Evolutionary conservation across 2,113 vertebrate genomes (phyloP), one percentile per base, ranked within the genome.

Genomic region (Coregonus clupeaformis): DNA sequence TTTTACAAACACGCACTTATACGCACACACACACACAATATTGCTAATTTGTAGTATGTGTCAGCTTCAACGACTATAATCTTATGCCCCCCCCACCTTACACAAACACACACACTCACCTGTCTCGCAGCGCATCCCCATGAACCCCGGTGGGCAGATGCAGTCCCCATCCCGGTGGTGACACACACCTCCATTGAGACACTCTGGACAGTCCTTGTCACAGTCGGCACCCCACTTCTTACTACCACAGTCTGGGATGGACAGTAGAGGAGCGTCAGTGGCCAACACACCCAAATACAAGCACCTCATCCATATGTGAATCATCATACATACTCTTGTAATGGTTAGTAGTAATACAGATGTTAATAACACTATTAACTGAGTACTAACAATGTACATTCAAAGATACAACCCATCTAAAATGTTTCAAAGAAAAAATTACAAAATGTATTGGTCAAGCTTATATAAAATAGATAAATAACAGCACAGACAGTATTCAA

Each of bases 131-230:
- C 91, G 95, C 27, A 93, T 96, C 20, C 98, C 98, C 85, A 95
- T 99, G 85, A 98, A 99, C 6, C 98, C 98, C 0, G 98, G 98
- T 12, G 97, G 96, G 24, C 98, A 99, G 81, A 99, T 84, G 65
- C 98, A 99, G 83, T 97, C 96, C 0, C 98, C 98, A 0, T 93
- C 91, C 0, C 85, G 84, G 83, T 97, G 96, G 0, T 99, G 96
- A 87, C 98, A 99, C 78, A 97, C 63, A 2, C 97, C 98, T 0
- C 96, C 96, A 0, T 98, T 98, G 64, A 97, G 90, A 75, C 98
- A 99, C 76, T 95, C 93, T 0, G 95, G 95, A 82, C 98, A 99
- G 69, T 97, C 95, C 83, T 94, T 95, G 80, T 94, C 82, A 74
- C 98, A 99, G 67, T 81, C 76, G 0, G 86, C 82, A 3, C 97